Evolutionary conservation across 2,888 invertebrate genomes (phyloP), one percentile per base, ranked within the genome.

Genomic region (Brachyopa scutellaris): DNA sequence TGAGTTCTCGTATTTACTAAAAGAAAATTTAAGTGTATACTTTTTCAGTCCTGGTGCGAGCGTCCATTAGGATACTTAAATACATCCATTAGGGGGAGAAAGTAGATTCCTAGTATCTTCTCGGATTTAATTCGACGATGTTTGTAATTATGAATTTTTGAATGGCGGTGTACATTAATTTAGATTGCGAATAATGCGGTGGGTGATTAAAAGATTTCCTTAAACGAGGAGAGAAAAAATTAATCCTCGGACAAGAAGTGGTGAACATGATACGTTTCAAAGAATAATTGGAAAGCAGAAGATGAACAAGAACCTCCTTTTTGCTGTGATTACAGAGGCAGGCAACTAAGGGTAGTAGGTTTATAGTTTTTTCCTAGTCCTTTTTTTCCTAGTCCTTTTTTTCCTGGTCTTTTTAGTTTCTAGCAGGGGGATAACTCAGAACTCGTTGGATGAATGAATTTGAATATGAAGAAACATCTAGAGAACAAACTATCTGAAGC

Each of bases 181-280:
- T 23, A 5, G n/a, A 31, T 33, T 7, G 31, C 15, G 29, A 53
- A 53, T 40, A 66, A 42, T 42, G 15, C 19, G 66, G 31, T 13
- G 66, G 31, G 53, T 53, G 53, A 53, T 67, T 67, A 53, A 42
- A 67, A 55, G 55, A 67, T 51, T 40, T 17, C 11, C n/a, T 5
- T 17, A 29, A 53, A 53, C 29, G 29, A 9, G 42, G n/a, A n/a
- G n/a, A n/a, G n/a, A n/a, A n/a, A n/a, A n/a, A n/a, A n/a, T n/a
- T n/a, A n/a, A n/a, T n/a, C n/a, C n/a, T n/a, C n/a, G n/a, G n/a
- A n/a, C n/a, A n/a, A n/a, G n/a, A n/a, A 21, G 51, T 19, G 29
- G 31, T 66, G 38, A 53, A 53, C 53, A 53, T 42, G 29, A 13
- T n/a, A 19, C 26, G 19, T 66, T 66, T 53, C n/a, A 11, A 6